Percentiles rank a stretch among this genome's conserved stretches.
Evolutionary conservation across 2,797 vertebrate species (phyloP).

Genomic region (Aulostomus chinensis): DNA sequence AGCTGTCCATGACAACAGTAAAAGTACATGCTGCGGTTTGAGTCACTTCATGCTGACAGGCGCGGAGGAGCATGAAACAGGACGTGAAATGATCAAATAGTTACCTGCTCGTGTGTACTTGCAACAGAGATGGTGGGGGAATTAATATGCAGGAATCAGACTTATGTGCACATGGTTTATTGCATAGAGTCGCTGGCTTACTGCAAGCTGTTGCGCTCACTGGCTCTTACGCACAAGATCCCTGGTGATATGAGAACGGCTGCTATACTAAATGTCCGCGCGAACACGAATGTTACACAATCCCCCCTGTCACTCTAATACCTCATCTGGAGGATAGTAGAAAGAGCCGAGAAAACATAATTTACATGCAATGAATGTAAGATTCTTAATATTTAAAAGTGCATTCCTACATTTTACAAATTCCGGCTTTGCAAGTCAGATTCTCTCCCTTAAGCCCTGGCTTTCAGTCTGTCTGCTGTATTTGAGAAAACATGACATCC

Average conservation of each 20-base stretch:
- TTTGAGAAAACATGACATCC: too few relatives aligned
- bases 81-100: conserved; percentile 5
- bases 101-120: background rate
- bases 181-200: conserved; percentile 2
- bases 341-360: background rate
- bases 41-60: background rate
- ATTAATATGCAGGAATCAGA: conserved; percentile 7
- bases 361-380: background rate
- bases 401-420: too few relatives aligned
- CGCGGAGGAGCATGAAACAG: background rate
- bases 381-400: too few relatives aligned
- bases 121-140: background rate
- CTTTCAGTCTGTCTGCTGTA: too few relatives aligned
- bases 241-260: conserved; percentile 5
- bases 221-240: conserved; percentile 18
- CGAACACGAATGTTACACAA: conserved; percentile 10
- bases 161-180: conserved; percentile 12
- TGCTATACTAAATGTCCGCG: conserved; percentile 11
- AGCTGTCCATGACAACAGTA: conserved; percentile 29
- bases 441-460: too few relatives aligned
- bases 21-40: background rate
- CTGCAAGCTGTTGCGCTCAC: conserved; percentile 9
- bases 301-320: conserved; percentile 13
- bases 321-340: background rate
- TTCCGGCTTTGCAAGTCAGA: too few relatives aligned